phyloP scores from a whole-genome alignment of 2,888 invertebrate genomes.

The Heliconius sara region DNA sequence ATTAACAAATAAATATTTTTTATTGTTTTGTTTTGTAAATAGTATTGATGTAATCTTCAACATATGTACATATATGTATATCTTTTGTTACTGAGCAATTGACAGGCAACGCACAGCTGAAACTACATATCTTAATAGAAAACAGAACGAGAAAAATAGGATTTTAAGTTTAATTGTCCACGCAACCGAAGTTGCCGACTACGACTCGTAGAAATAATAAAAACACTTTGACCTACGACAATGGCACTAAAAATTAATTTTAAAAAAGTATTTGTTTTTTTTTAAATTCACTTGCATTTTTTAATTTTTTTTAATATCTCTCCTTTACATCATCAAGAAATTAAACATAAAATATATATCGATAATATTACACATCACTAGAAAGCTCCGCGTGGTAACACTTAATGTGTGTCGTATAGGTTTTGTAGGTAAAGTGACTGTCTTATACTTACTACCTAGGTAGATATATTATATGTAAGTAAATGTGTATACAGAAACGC shows the following conservation, averaged over 20 bases:
- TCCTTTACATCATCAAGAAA: neutral
- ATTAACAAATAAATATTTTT: neutral
- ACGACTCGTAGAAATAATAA: too few relatives aligned
- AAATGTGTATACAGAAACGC: neutral
- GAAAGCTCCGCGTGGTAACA: slow-evolving; percentile 30
- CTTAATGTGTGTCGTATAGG: slow-evolving; percentile 29
- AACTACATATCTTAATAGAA: too few relatives aligned
- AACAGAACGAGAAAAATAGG: too few relatives aligned
- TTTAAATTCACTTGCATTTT: neutral
- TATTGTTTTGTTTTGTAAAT: too few relatives aligned
- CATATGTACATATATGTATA: too few relatives aligned
- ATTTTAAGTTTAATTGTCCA: too few relatives aligned
- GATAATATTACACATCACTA: slow-evolving; percentile 13
- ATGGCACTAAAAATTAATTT: neutral
- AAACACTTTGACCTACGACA: too few relatives aligned
- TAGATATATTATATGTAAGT: neutral
- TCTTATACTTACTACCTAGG: neutral
- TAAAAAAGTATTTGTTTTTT: neutral
- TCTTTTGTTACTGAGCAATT: too few relatives aligned
- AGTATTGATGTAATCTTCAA: too few relatives aligned
- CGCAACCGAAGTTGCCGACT: too few relatives aligned
- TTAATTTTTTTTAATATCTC: neutral
- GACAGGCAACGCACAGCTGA: too few relatives aligned
- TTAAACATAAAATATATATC: neutral
- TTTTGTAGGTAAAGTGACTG: slow-evolving; percentile 23